A percentile compares a stretch with the other conserved stretches of the same genome.
phyloP scores from a whole-genome alignment of 2,113 vertebrate genomes.

The Megalops atlanticus region DNA sequence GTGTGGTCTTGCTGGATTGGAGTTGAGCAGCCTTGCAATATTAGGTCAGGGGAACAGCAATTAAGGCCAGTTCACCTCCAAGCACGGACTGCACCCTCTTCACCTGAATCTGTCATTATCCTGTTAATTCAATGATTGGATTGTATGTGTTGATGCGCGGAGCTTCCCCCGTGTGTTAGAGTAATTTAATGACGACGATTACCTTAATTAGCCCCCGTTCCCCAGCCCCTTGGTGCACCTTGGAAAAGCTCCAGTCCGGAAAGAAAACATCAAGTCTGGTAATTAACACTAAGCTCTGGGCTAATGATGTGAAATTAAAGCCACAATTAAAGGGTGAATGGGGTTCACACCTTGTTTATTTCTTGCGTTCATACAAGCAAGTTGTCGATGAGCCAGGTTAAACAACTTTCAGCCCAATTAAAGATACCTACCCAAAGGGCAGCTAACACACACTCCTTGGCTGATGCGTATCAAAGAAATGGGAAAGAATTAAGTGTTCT shows the following conservation, averaged over 20 bases:
- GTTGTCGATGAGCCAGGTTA: neutral
- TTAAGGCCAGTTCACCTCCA: neutral
- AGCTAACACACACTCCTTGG: neutral
- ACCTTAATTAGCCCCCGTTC: conserved; percentile 5
- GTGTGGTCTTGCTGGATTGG: neutral
- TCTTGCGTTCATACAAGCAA: neutral
- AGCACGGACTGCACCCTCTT: neutral
- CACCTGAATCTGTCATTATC: conserved; percentile 20
- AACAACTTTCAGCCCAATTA: neutral
- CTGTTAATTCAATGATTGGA: conserved; percentile 3
- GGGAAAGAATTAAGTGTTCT: too few species aligned
- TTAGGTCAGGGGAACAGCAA: neutral
- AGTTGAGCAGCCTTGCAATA: neutral
- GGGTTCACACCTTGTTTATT: conserved; percentile 13
- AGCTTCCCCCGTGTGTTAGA: neutral
- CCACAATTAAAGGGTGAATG: neutral
- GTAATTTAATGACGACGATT: conserved; percentile 22
- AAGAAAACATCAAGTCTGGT: conserved; percentile 14
- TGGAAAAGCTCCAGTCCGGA: neutral
- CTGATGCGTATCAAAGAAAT: too few species aligned
- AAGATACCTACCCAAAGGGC: neutral
- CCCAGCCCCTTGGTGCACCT: neutral
- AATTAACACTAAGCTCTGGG: conserved; percentile 23
- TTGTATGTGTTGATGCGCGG: neutral
- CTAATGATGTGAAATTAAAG: conserved; percentile 30